A percentile compares a stretch with the other conserved stretches of the same genome.
phyloP scores from a whole-genome alignment of 2,113 vertebrate species.

The Chaetura pelagica region DNA sequence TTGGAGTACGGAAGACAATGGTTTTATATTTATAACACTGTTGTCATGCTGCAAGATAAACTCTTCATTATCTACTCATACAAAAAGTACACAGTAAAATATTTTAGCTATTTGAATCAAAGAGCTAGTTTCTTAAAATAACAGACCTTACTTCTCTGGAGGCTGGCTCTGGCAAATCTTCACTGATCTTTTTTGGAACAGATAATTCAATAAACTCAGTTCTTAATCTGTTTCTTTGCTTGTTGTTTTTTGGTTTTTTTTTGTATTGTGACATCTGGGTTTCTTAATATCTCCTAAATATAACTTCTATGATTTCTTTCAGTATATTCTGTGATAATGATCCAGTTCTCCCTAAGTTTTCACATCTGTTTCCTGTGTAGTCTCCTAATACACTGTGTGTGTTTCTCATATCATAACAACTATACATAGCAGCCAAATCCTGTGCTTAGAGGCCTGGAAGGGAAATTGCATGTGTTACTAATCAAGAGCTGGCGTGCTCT shows the following conservation, averaged over 20 bases:
- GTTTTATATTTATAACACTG: background rate
- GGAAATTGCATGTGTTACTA: background rate
- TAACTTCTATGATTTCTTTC: background rate
- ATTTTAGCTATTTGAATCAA: background rate
- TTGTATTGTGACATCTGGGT: background rate
- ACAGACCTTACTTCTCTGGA: background rate
- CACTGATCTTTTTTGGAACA: constrained; percentile 1
- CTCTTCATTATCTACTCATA: background rate
- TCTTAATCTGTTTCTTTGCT: background rate
- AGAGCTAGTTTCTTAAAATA: background rate
- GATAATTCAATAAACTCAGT: constrained; percentile 17
- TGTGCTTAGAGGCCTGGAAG: background rate
- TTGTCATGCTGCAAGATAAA: background rate
- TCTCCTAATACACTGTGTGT: background rate
- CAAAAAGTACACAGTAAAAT: background rate
- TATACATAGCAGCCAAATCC: background rate
- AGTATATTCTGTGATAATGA: background rate
- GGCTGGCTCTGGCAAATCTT: background rate
- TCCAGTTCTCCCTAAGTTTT: background rate
- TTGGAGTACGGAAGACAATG: background rate
- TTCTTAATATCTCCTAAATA: background rate
- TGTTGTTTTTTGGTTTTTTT: too few species aligned
- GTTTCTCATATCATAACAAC: background rate
- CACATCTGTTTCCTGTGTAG: background rate
- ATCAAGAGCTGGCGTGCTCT: background rate